A percentile compares a stretch with the other conserved stretches of the same genome.
These are phyloP conservation scores for Antechinus flavipes DNA, from an alignment of 2,113 vertebrate genomes.

Conservation along the genomic window DNA sequence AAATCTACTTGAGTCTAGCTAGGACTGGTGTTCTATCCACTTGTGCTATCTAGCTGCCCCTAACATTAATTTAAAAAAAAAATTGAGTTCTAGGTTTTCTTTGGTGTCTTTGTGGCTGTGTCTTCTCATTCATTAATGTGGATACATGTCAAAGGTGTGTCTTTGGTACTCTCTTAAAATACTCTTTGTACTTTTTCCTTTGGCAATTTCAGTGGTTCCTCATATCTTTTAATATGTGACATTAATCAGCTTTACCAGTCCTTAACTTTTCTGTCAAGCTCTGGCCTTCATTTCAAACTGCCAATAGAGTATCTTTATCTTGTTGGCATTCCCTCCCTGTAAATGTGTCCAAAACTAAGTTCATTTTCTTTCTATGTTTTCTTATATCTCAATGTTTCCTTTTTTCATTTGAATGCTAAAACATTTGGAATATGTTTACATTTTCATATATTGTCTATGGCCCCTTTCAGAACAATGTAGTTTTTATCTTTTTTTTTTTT, in stretches of 20 bases:
- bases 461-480: too few relatives aligned
- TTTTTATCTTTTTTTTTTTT: too few relatives aligned
- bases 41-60: too few relatives aligned
- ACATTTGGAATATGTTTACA: not conserved
- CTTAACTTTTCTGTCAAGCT: not conserved
- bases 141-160: not conserved
- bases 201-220: not conserved
- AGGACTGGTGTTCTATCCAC: too few relatives aligned
- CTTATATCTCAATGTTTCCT: not conserved
- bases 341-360: not conserved
- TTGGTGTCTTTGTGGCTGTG: too few relatives aligned
- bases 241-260: not conserved
- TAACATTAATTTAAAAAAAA: too few relatives aligned
- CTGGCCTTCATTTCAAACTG: not conserved
- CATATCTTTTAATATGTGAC: not conserved
- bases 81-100: too few relatives aligned
- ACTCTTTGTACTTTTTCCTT: not conserved
- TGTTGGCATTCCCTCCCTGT: not conserved
- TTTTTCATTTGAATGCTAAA: too few relatives aligned
- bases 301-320: not conserved
- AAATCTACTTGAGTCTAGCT: too few relatives aligned
- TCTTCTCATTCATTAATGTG: not conserved
- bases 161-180: not conserved
- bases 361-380: not conserved
- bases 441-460: not conserved